Conservation (phyloP, 1,140 invertebrate genomes). For the Heliconius himera region DNA sequence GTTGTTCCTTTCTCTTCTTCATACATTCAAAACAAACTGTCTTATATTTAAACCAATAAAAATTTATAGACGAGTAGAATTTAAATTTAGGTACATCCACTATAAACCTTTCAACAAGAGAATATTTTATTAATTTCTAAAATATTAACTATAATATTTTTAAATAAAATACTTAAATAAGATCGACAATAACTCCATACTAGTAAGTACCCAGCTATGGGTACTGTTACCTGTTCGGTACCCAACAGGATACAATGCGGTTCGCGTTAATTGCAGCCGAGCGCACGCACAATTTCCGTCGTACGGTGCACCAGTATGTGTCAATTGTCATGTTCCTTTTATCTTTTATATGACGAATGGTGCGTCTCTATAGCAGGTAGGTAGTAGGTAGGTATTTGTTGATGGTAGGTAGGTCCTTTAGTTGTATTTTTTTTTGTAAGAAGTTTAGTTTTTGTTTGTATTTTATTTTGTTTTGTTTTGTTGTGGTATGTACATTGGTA, state of each 20-base stretch:
- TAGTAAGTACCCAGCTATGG: background rate
- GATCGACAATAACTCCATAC: background rate
- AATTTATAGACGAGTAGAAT: too few relatives aligned
- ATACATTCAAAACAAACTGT: too few relatives aligned
- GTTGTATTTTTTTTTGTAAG: background rate
- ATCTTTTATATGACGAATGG: conserved; percentile 21
- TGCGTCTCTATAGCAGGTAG: conserved; percentile 25
- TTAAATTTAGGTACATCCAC: too few relatives aligned
- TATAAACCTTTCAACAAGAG: too few relatives aligned
- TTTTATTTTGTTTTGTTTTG: too few relatives aligned
- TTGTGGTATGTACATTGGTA: too few relatives aligned
- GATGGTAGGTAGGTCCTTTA: background rate
- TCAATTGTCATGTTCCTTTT: conserved; percentile 23
- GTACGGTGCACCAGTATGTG: conserved; percentile 23
- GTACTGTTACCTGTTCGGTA: background rate
- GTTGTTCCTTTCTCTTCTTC: too few relatives aligned
- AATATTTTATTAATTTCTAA: too few relatives aligned
- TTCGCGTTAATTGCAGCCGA: conserved; percentile 47
- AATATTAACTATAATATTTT: background rate
- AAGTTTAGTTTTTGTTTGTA: background rate
- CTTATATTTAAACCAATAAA: too few relatives aligned
- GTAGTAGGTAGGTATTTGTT: conserved; percentile 19
- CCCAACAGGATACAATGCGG: conserved; percentile 51
- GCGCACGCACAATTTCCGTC: conserved; percentile 47
- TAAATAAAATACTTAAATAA: background rate